Percentiles rank a stretch among this genome's conserved stretches.
Evolutionary conservation across 2,113 vertebrate species (phyloP).

Genomic region (Tachysurus fulvidraco): DNA sequence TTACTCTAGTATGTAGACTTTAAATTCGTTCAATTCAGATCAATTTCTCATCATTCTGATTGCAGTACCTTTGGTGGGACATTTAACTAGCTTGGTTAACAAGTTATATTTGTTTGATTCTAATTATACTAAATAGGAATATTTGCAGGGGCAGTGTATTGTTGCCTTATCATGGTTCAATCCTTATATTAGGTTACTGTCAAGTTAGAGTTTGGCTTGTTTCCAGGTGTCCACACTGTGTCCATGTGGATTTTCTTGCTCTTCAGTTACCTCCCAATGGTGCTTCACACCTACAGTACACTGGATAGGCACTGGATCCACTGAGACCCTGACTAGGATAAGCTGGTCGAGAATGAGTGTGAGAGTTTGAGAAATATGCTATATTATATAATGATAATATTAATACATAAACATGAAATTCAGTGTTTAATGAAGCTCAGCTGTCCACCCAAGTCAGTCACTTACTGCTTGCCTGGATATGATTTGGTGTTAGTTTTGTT

Average conservation of each 20-base stretch:
- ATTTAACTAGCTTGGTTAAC: not conserved
- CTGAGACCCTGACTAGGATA: not conserved
- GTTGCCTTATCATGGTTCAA: not conserved
- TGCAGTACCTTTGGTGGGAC: not conserved
- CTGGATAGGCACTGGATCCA: not conserved
- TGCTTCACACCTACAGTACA: not conserved
- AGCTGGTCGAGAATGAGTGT: not conserved
- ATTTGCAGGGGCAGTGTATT: not conserved
- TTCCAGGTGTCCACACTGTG: not conserved
- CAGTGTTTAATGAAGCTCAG: not conserved
- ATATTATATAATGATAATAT: not conserved
- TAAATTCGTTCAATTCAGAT: too few relatives aligned
- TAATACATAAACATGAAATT: not conserved
- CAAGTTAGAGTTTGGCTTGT: too few relatives aligned
- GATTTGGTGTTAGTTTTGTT: not conserved
- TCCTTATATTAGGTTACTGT: not conserved
- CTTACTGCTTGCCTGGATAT: not conserved
- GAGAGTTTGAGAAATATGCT: not conserved
- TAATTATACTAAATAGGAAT: not conserved
- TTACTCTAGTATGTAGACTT: not conserved
- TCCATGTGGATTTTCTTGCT: not conserved
- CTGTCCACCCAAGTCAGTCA: not conserved
- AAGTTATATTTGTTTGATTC: not conserved
- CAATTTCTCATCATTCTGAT: not conserved
- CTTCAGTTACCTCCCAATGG: not conserved